A percentile compares a stretch with the other conserved stretches of the same genome.
Evolutionary conservation across 2,888 invertebrate genomes (phyloP).

Genomic region (Agrochola lota): DNA sequence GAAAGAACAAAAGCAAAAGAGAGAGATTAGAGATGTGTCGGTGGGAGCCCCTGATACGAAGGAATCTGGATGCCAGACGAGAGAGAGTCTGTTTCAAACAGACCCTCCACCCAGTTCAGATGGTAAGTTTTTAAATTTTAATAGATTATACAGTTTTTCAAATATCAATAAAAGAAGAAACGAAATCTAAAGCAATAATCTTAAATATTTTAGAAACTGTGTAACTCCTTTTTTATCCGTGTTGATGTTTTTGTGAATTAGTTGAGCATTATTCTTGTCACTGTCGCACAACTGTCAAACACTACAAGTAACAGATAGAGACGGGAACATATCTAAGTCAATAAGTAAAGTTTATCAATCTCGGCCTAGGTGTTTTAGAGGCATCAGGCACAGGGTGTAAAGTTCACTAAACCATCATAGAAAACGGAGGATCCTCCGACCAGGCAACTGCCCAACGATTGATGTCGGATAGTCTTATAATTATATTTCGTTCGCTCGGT

Average conservation of each 20-base stretch:
- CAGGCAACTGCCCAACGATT: too few relatives aligned
- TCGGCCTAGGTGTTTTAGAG: not conserved
- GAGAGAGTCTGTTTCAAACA: slow-evolving; percentile 93
- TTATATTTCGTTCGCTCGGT: too few relatives aligned
- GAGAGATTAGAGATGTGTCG: slow-evolving; percentile 84
- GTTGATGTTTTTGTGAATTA: not conserved
- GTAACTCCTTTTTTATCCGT: not conserved
- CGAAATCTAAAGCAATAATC: not conserved
- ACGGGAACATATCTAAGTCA: not conserved
- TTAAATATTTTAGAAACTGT: not conserved
- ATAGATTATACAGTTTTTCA: not conserved
- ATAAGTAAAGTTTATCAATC: not conserved
- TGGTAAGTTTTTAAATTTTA: slow-evolving; percentile 72
- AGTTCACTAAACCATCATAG: too few relatives aligned
- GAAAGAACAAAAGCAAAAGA: slow-evolving; percentile 62
- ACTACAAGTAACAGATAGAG: not conserved
- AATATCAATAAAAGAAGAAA: not conserved
- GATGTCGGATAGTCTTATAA: too few relatives aligned
- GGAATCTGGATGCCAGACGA: slow-evolving; percentile 93
- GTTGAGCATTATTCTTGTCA: not conserved
- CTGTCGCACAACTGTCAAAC: not conserved
- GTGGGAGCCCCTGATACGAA: slow-evolving; percentile 88
- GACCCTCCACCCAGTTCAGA: slow-evolving; percentile 85
- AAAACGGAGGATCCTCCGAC: too few relatives aligned
- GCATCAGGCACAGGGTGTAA: too few relatives aligned